These are phyloP conservation scores for Heliconius eleuchia DNA, from an alignment of 1,140 invertebrate species.

Conservation along the genomic window DNA sequence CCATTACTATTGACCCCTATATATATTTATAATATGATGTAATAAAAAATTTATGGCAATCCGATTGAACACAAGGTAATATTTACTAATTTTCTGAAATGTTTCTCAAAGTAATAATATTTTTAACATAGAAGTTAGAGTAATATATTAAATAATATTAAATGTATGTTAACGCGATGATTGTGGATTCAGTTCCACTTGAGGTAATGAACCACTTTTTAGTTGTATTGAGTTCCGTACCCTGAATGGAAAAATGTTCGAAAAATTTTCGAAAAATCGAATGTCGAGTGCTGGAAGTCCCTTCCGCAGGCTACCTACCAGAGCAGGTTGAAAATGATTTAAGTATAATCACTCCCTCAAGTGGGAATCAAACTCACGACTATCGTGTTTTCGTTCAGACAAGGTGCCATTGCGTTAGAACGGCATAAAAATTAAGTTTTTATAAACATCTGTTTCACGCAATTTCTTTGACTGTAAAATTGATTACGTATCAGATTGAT, in stretches of 20 bases:
- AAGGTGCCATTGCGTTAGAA: too few species aligned
- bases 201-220: too few species aligned
- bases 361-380: too few species aligned
- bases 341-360: too few species aligned
- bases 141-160: too few species aligned
- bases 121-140: neutral
- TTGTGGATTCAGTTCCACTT: neutral
- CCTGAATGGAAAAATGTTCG: too few species aligned
- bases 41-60: neutral
- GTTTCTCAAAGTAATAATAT: neutral
- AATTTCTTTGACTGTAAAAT: neutral
- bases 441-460: neutral
- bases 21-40: neutral
- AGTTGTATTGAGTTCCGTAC: too few species aligned
- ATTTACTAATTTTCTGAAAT: neutral
- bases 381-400: too few species aligned
- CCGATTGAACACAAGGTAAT: neutral
- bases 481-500: slow-evolving; percentile 3
- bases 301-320: too few species aligned
- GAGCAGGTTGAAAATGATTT: too few species aligned
- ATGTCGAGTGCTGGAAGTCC: too few species aligned
- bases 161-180: neutral
- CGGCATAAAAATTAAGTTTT: neutral
- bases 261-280: too few species aligned
- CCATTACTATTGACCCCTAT: slow-evolving; percentile 12